Base-by-base conservation (phyloP, 2,113 vertebrate genomes). In the Dendropsophus ebraccatus region DNA sequence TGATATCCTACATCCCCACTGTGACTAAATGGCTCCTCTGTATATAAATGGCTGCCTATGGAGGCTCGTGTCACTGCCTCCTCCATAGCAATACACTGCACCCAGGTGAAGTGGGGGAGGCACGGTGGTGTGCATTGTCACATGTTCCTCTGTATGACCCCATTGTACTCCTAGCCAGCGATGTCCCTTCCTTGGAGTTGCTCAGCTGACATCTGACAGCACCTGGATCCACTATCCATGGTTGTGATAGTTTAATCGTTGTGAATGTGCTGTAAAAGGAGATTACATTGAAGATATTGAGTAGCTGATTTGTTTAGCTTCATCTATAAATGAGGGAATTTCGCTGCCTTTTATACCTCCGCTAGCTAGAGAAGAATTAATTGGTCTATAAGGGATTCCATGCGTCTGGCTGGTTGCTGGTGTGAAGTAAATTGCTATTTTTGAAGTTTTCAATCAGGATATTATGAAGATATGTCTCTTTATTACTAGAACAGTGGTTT, bases 401-500 rank as follows among this genome's bases (percentile, higher is more conserved):
- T 58, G 52, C 13, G 25, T 5, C 19, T 62, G 32, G 19, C 8
- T 77, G 52, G 1, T 41, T 37, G 50, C 25, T 54, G 19, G 19
- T 60, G 30, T 80, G 77, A 60, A 35, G 47, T 52, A 28, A 76
- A 28, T 52, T 52, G 14, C 73, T 76, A 50, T 28, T 28, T 70
- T 50, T 28, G 30, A 77, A 54, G 17, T 52, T 17, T 77, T 30
- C 54, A 52, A 52, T 77, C 52, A 19, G 47, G 49, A 77, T 32
- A 30, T 30, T 54, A 52, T 49, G 6, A 30, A 52, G 28, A 21
- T 32, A 52, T 5, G 2, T 35, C 25, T 16, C 17, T 67, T 67
- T 23, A 70, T 4, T 21, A 69, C 32, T 35, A 35, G 65, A 69
- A 17, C 65, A 21, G 3, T 69, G 65, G 62, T 32, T 67, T 5